A percentile compares a stretch with the other conserved stretches of the same genome.
These are phyloP conservation scores for Atopsyche davidsoni DNA, from an alignment of 1,140 invertebrate genomes.

Conservation along the genomic window DNA sequence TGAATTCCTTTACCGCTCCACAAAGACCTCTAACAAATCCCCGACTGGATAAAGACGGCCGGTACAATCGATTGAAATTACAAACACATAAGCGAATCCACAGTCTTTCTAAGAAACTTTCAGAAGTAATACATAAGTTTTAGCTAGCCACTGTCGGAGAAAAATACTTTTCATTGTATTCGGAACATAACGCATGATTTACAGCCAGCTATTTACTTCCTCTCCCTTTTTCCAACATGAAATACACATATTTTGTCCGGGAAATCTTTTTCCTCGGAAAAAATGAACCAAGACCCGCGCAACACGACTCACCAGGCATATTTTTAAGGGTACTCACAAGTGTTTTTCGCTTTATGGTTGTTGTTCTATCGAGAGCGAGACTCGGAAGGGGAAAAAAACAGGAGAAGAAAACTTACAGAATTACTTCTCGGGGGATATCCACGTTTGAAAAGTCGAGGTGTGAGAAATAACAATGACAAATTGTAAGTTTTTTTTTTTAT, in stretches of 20 bases:
- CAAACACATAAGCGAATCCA: no score
- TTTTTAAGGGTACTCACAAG: slow-evolving; percentile 24
- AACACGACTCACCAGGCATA: slow-evolving; percentile 15
- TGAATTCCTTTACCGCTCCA: no score
- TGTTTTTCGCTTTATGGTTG: slow-evolving; percentile 18
- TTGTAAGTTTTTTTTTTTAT: no score
- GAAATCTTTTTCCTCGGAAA: slow-evolving; percentile 8
- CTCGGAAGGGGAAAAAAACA: not conserved
- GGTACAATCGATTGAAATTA: no score
- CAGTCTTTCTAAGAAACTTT: no score
- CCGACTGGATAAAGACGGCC: no score
- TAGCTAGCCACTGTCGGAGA: not conserved
- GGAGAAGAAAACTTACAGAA: slow-evolving; percentile 8
- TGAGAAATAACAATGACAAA: no score
- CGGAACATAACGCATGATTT: slow-evolving; percentile 26
- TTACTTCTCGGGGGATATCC: slow-evolving; percentile 12
- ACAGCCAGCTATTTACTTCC: slow-evolving; percentile 20
- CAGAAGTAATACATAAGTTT: no score
- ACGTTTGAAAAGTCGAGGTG: no score
- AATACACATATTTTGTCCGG: slow-evolving; percentile 15
- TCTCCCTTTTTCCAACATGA: slow-evolving; percentile 10
- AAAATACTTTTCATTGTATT: slow-evolving; percentile 21
- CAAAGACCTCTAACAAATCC: no score
- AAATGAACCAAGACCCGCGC: not conserved
- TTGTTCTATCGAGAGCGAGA: slow-evolving; percentile 19